Base-by-base conservation (phyloP, 2,797 vertebrate genomes). In the Takifugu ocellatus region DNA sequence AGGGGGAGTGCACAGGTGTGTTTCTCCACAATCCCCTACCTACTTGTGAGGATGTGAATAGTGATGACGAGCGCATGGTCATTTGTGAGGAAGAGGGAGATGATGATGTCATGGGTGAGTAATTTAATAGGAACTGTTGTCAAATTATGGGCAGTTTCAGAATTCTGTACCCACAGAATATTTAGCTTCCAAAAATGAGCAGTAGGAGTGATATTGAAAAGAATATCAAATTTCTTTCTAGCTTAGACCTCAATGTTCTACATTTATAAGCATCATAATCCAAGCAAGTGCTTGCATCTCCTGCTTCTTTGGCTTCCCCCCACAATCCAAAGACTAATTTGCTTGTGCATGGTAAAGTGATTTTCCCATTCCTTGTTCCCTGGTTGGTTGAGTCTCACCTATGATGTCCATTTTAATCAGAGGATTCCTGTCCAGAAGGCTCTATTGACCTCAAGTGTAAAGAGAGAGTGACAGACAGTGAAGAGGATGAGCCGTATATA, bases 21-120 rank as follows among this genome's bases (percentile, higher is more conserved):
- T 89, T 87, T 51, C 75, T 66, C 16, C 69, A 59, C 12, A 78
- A 64, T 10, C 56, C 69, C 0, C 68, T 54, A 1, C 56, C 70
- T 2, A 86, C 83, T 66, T 95, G 93, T 8, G 95, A 96, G 82
- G 95, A 97, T 77, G 94, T 95, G 93, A 96, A 95, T 54, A 97
- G 95, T 7, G 95, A 97, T 0, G 95, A 96, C 59, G 95, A 97
- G 64, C 92, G 95, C 24, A 97, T 97, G 95, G 95, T 97, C 70
- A 97, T 97, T 85, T 96, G 95, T 54, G 95, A 97, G 78, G 95
- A 97, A 66, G 95, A 97, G 74, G 95, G 95, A 0, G 95, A 97
- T 10, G 95, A 97, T 54, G 95, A 97, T 45, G 95, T 96, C 81
- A 96, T 97, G 17, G 94, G 95, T 97, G 75, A 92, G 93, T 55